Evolutionary conservation across 2,113 vertebrate genomes (phyloP).

Genomic region (Odontophorus gujanensis): DNA sequence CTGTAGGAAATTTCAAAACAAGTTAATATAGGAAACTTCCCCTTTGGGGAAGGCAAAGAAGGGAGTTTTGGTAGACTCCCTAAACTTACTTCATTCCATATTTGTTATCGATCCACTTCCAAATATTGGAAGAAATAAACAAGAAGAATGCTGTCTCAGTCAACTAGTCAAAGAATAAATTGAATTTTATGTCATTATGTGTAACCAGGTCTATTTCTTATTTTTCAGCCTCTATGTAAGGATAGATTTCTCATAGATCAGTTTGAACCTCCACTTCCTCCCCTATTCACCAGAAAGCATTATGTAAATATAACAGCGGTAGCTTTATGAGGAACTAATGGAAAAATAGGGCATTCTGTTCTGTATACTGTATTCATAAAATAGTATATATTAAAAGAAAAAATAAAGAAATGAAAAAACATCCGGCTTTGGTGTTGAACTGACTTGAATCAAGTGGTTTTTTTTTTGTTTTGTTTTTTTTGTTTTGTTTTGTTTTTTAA

Average conservation of each 20-base stretch:
- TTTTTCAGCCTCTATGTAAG: neutral
- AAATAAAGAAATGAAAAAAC: too few relatives aligned
- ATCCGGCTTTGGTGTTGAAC: neutral
- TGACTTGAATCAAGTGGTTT: neutral
- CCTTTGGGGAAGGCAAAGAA: neutral
- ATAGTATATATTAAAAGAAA: neutral
- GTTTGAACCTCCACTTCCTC: fast-evolving
- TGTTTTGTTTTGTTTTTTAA: too few relatives aligned
- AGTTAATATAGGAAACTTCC: neutral
- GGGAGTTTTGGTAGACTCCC: neutral
- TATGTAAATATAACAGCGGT: neutral
- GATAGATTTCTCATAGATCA: neutral
- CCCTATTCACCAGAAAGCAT: neutral
- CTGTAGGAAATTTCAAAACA: neutral
- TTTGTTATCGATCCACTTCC: neutral
- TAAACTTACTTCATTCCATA: neutral
- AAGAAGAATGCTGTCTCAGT: neutral
- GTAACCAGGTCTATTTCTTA: neutral
- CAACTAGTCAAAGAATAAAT: neutral
- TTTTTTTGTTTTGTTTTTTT: neutral
- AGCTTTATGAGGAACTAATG: neutral
- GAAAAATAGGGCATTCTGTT: neutral
- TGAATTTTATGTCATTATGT: neutral
- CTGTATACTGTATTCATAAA: neutral
- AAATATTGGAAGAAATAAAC: neutral